phyloP scores from a whole-genome alignment of 2,113 vertebrate species.

The Archilochus colubris region DNA sequence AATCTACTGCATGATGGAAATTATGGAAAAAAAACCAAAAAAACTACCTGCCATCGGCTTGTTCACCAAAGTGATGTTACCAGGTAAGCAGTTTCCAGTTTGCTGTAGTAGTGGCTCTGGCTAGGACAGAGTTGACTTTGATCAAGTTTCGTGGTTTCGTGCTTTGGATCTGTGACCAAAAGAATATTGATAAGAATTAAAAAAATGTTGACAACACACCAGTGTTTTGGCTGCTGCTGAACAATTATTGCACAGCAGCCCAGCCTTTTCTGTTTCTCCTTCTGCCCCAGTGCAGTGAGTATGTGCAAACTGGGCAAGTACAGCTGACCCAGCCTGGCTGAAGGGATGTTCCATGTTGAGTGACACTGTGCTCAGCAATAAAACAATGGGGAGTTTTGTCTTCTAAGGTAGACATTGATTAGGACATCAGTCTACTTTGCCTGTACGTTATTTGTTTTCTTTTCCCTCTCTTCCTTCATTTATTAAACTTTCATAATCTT shows the following conservation, averaged over 20 bases:
- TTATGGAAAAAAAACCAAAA: background rate
- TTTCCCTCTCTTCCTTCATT: background rate
- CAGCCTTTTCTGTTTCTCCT: background rate
- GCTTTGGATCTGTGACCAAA: background rate
- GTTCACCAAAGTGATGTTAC: background rate
- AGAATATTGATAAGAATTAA: background rate
- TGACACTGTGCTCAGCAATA: background rate
- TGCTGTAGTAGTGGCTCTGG: background rate
- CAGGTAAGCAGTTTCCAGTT: background rate
- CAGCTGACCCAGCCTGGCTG: no score
- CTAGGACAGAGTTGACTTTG: background rate
- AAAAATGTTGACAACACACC: background rate
- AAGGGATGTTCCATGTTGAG: background rate
- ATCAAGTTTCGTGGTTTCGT: background rate
- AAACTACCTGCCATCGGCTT: background rate
- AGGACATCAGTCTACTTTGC: background rate
- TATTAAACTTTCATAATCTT: background rate
- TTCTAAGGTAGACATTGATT: background rate
- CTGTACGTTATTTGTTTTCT: background rate
- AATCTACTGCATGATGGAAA: background rate
- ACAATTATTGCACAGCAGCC: background rate
- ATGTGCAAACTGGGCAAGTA: background rate
- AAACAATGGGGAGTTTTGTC: background rate
- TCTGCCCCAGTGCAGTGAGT: background rate
- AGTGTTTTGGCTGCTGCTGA: background rate